Base-by-base conservation (phyloP, 2,113 vertebrate species). In the Hoplias malabaricus region DNA sequence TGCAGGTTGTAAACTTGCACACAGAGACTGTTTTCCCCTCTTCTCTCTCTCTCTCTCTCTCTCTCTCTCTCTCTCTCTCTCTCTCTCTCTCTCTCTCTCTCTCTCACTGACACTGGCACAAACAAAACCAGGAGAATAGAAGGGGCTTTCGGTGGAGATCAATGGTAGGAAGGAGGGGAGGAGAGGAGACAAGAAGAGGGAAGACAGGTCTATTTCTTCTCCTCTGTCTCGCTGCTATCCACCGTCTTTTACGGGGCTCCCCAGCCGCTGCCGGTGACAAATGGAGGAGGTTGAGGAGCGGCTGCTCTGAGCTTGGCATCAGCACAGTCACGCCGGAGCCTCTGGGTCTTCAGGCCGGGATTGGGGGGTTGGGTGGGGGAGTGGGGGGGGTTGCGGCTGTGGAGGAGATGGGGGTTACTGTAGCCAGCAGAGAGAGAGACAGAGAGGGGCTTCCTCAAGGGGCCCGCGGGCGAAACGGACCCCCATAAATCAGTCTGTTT, bases 401-500 rank as follows among this genome's bases (percentile, higher is more conserved):
- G n/a, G n/a, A n/a, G n/a, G n/a, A n/a, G n/a, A n/a, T n/a, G 29
- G 59, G 31, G 87, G 90, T 92, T 87, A 93, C 90, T 92, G 91
- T 85, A 89, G 92, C 87, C 91, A 92, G 92, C 91, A 92, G 89
- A 87, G 87, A 91, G 88, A 53, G 88, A 90, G 84, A 86, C 87
- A 87, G 87, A 91, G 88, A 53, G 88, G 90, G 84, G 86, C 87
- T 84, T 93, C 89, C 92, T 93, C 93, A 62, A 82, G 92, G 92
- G 95, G 91, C 91, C 84, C 88, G 83, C 78, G 88, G 85, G 91
- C 91, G 89, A 95, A 94, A 93, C 92, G 91, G 87, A 92, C 89
- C 87, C 82, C 93, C 93, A 96, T 97, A 94, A 96, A 96, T 98
- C 95, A 96, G 92, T 77, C 73, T 67, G 88, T 92, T 91, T 89